phyloP scores from a whole-genome alignment of 1,140 invertebrate genomes.

The Lerema accius region DNA sequence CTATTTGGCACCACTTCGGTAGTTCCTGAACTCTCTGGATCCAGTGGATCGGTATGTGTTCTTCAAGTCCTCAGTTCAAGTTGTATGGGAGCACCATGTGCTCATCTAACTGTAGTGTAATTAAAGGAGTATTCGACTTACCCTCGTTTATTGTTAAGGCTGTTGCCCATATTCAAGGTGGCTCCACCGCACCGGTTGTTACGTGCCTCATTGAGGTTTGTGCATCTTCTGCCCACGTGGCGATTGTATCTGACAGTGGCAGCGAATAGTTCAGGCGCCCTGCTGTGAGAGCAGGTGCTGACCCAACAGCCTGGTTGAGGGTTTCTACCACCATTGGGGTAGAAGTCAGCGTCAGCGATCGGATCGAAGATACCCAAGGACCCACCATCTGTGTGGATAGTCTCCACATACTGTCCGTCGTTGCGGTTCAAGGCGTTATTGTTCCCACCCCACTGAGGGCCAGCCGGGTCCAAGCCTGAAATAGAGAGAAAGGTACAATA shows the following conservation, averaged over 20 bases:
- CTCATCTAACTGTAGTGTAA: too few relatives aligned
- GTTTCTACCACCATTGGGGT: conserved; percentile 83
- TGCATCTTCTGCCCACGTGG: conserved; percentile 70
- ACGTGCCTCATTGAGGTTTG: conserved; percentile 45
- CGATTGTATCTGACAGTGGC: conserved; percentile 74
- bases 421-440: conserved; percentile 47
- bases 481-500: neutral
- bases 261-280: neutral
- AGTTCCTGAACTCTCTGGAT: too few relatives aligned
- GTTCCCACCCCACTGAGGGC: conserved; percentile 34
- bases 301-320: conserved; percentile 85
- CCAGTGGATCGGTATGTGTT: too few relatives aligned
- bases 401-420: conserved; percentile 84
- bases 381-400: conserved; percentile 84
- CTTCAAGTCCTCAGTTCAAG: too few relatives aligned
- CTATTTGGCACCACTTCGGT: too few relatives aligned
- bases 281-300: conserved; percentile 35
- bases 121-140: conserved; percentile 15
- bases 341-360: conserved; percentile 81
- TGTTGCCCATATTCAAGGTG: conserved; percentile 53
- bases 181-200: conserved; percentile 48
- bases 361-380: conserved; percentile 62
- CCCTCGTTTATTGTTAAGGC: conserved; percentile 38
- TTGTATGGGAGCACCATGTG: too few relatives aligned
- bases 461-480: neutral